Evolutionary conservation across 2,888 invertebrate genomes (phyloP).

Genomic region (Podotricha telesiphe): DNA sequence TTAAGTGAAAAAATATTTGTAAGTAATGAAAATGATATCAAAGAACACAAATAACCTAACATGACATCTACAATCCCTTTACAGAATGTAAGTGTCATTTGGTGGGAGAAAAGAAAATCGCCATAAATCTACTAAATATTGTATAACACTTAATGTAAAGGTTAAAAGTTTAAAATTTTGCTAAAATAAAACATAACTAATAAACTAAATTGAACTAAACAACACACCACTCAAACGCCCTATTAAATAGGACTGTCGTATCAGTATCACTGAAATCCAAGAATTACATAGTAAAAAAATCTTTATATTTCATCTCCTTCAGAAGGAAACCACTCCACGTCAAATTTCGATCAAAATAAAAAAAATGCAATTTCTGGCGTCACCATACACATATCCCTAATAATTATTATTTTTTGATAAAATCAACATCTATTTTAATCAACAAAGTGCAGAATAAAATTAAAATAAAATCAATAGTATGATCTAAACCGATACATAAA

Average conservation of each 20-base stretch:
- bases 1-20: constrained; percentile 64
- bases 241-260: constrained; percentile 74
- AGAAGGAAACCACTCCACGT: constrained; percentile 64
- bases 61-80: constrained; percentile 64
- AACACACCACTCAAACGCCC: constrained; percentile 77
- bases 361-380: constrained; percentile 82
- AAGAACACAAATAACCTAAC: constrained; percentile 64
- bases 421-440: constrained; percentile 73
- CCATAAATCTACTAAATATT: constrained; percentile 79
- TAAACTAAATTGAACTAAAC: constrained; percentile 84
- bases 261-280: constrained; percentile 77
- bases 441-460: constrained; percentile 82
- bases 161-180: constrained; percentile 76
- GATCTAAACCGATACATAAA: constrained; percentile 80
- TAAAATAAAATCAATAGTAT: constrained; percentile 82
- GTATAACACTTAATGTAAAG: constrained; percentile 80
- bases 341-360: constrained; percentile 63
- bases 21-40: constrained; percentile 64
- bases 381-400: constrained; percentile 64
- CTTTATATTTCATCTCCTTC: constrained; percentile 59
- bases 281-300: constrained; percentile 66
- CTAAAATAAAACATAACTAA: constrained; percentile 84
- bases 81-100: constrained; percentile 69
- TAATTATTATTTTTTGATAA: constrained; percentile 69
- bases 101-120: constrained; percentile 80